Evolutionary conservation across 2,888 invertebrate species (phyloP).

Genomic region (Melangyna quadrimaculata): DNA sequence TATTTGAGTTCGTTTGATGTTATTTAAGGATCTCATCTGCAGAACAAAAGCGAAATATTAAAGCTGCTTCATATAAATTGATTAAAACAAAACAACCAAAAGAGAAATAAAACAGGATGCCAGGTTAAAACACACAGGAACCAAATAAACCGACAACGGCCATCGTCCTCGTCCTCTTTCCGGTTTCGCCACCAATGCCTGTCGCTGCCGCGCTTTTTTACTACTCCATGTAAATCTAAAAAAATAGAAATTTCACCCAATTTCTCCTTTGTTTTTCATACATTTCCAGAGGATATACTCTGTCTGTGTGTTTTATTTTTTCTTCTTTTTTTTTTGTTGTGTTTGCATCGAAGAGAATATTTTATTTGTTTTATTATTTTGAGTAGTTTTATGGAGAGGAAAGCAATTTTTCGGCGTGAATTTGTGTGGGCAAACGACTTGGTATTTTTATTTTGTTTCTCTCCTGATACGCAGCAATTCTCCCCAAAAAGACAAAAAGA

Average conservation of each 20-base stretch:
- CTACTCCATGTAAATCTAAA: constrained; percentile 15
- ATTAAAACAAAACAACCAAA: constrained; percentile 28
- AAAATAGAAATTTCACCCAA: constrained; percentile 49
- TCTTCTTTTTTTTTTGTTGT: constrained; percentile 36
- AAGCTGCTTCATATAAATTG: constrained; percentile 41
- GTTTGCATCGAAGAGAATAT: constrained; percentile 42
- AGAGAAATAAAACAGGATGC: constrained; percentile 25
- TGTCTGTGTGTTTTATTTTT: constrained; percentile 30
- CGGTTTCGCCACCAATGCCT: not conserved
- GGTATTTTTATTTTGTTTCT: constrained; percentile 17
- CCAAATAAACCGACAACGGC: constrained; percentile 49
- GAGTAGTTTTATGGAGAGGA: constrained; percentile 62
- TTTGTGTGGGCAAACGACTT: constrained; percentile 17
- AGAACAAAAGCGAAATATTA: constrained; percentile 38
- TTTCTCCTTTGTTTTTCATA: constrained; percentile 57
- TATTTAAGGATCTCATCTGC: constrained; percentile 28
- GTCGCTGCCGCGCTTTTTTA: not conserved
- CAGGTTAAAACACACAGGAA: constrained; percentile 46
- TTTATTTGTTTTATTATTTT: constrained; percentile 67
- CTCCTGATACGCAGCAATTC: not conserved
- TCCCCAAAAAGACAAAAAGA: not conserved
- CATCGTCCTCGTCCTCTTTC: constrained; percentile 3
- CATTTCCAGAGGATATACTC: constrained; percentile 33
- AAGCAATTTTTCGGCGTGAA: constrained; percentile 55
- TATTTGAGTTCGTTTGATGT: constrained; percentile 42